Evolutionary conservation across 1,140 invertebrate genomes (phyloP).

Genomic region (Euschistus heros): DNA sequence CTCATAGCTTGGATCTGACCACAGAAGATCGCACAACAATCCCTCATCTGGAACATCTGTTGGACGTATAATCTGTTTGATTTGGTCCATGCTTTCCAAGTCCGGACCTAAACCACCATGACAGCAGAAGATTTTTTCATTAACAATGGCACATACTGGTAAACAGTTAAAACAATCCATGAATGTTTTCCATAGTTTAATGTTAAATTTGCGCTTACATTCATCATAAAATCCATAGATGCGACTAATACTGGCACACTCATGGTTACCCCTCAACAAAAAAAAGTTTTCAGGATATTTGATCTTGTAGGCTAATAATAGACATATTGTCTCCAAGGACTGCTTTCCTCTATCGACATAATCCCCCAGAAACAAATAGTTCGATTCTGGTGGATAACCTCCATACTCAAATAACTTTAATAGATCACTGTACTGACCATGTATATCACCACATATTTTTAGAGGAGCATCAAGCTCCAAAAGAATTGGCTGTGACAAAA

Average conservation of each 20-base stretch:
- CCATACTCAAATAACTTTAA: constrained; percentile 93
- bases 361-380: constrained; percentile 91
- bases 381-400: constrained; percentile 91
- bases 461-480: constrained; percentile 42
- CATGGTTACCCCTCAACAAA: constrained; percentile 72
- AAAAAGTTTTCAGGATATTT: constrained; percentile 45
- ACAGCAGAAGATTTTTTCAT: constrained; percentile 54
- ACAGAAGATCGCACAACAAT: constrained; percentile 63
- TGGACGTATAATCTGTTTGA: constrained; percentile 54
- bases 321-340: constrained; percentile 75
- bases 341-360: constrained; percentile 85
- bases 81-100: constrained; percentile 50
- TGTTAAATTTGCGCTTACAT: constrained; percentile 87
- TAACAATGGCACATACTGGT: constrained; percentile 54
- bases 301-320: constrained; percentile 52
- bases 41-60: constrained; percentile 57
- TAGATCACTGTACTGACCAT: constrained; percentile 89
- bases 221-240: constrained; percentile 98
- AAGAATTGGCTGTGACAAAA: constrained; percentile 57
- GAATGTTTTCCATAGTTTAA: constrained; percentile 98
- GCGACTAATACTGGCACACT: constrained; percentile 86
- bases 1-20: constrained; percentile 66
- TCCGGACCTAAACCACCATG: constrained; percentile 51
- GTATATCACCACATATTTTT: constrained; percentile 72
- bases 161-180: constrained; percentile 98